Percentiles rank a stretch among this genome's conserved stretches.
Evolutionary conservation across 2,797 vertebrate genomes (phyloP).

Genomic region (Champsocephalus esox): DNA sequence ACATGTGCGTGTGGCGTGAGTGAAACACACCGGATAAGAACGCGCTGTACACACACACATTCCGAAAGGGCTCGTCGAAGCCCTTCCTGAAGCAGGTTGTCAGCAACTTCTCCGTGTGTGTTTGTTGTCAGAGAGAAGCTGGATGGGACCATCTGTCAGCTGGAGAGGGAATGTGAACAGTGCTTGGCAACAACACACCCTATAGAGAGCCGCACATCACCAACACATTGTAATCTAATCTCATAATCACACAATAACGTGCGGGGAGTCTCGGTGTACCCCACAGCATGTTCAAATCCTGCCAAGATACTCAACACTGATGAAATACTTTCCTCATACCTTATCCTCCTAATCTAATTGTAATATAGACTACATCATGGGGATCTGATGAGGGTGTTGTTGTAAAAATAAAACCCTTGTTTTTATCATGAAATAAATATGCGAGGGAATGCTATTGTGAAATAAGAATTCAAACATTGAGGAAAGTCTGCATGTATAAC

Average conservation of each 20-base stretch:
- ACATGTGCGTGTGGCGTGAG: constrained; percentile 31
- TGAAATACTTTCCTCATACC: constrained; percentile 15
- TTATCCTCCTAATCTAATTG: constrained; percentile 25
- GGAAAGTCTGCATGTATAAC: too few species aligned
- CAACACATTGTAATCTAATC: constrained; percentile 44
- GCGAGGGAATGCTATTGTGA: neutral
- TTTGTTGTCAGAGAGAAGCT: constrained; percentile 79
- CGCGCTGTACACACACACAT: constrained; percentile 25
- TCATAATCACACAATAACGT: constrained; percentile 33
- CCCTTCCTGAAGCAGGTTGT: constrained; percentile 68
- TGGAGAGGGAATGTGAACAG: constrained; percentile 46
- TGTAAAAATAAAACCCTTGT: constrained; percentile 18
- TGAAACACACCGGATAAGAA: constrained; percentile 47
- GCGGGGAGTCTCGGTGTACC: constrained; percentile 6
- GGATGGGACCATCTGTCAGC: constrained; percentile 75
- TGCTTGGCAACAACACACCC: constrained; percentile 50
- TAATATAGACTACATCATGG: constrained; percentile 23
- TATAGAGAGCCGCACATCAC: constrained; percentile 32
- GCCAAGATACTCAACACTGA: constrained; percentile 23
- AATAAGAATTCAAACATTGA: too few species aligned
- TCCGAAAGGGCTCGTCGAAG: constrained; percentile 42
- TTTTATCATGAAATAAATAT: constrained; percentile 31
- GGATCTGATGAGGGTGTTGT: constrained; percentile 15
- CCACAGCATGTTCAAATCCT: constrained; percentile 4
- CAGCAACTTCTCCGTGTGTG: constrained; percentile 73